Conservation (phyloP, 2,797 vertebrate species). For the Borostomias antarcticus region DNA sequence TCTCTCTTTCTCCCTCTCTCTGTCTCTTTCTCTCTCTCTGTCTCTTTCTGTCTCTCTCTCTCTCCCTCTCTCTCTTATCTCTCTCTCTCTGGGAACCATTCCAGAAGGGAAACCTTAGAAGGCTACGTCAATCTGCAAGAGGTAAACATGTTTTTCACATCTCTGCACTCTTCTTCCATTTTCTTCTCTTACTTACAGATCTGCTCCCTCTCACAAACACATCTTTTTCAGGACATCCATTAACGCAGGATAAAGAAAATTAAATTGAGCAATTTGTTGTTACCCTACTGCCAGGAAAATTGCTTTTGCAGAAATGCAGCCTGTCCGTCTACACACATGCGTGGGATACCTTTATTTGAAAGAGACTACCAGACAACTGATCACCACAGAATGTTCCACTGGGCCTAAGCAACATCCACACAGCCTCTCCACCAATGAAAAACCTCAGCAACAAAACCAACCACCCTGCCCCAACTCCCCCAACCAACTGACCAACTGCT, state of each 20-base stretch:
- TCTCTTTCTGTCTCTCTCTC: conserved; percentile 10
- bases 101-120: conserved; percentile 84
- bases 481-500: too few relatives aligned
- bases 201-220: conserved; percentile 7
- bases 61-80: conserved; percentile 42
- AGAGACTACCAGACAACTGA: conserved; percentile 70
- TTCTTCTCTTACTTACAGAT: conserved; percentile 8
- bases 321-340: conserved; percentile 45
- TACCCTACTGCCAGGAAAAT: conserved; percentile 54
- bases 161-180: conserved; percentile 10
- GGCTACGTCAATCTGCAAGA: conserved; percentile 76
- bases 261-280: conserved; percentile 49
- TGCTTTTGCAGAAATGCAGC: conserved; percentile 29
- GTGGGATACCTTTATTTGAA: conserved; percentile 72
- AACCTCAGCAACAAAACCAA: conserved; percentile 65
- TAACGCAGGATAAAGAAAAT: conserved; percentile 45
- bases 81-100: conserved; percentile 71
- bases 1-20: conserved; percentile 20
- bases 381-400: conserved; percentile 83
- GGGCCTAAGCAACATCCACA: conserved; percentile 80
- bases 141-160: conserved; percentile 86
- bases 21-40: conserved; percentile 11
- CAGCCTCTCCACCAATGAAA: conserved; percentile 58
- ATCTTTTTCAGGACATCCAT: conserved; percentile 33
- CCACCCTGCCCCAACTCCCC: not conserved